A percentile compares a stretch with the other conserved stretches of the same genome.
Conservation (phyloP, 2,113 vertebrate species). For the Apus apus region DNA sequence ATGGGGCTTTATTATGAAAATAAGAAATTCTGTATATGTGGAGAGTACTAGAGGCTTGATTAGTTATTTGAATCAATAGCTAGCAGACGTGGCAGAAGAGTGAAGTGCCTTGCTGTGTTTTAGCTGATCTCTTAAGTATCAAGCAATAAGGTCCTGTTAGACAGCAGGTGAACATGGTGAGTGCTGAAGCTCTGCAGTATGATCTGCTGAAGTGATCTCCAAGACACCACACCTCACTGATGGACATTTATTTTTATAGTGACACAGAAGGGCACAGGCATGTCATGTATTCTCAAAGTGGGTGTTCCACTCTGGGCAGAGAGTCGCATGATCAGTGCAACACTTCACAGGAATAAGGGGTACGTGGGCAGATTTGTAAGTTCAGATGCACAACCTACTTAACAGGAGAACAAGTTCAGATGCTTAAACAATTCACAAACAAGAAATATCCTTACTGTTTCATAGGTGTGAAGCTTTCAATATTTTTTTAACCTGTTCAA, state of each 20-base stretch:
- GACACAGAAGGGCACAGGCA: conserved; percentile 25
- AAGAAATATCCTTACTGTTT: background rate
- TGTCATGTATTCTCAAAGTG: conserved; percentile 8
- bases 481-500: background rate
- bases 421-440: background rate
- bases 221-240: background rate
- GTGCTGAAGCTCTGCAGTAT: background rate
- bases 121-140: background rate
- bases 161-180: background rate
- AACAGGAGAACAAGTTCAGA: background rate
- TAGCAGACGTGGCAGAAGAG: background rate
- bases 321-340: background rate
- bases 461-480: background rate
- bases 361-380: background rate
- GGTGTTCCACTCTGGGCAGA: background rate
- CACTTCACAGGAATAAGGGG: background rate
- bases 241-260: conserved; percentile 40
- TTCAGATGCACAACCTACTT: background rate
- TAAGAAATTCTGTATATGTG: background rate
- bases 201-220: background rate
- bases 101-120: background rate
- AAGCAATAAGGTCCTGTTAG: background rate
- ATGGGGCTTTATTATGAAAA: background rate
- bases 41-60: background rate
- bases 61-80: background rate